Evolutionary conservation across 1,140 invertebrate species (phyloP).

Genomic region (Adoxophyes honmai): DNA sequence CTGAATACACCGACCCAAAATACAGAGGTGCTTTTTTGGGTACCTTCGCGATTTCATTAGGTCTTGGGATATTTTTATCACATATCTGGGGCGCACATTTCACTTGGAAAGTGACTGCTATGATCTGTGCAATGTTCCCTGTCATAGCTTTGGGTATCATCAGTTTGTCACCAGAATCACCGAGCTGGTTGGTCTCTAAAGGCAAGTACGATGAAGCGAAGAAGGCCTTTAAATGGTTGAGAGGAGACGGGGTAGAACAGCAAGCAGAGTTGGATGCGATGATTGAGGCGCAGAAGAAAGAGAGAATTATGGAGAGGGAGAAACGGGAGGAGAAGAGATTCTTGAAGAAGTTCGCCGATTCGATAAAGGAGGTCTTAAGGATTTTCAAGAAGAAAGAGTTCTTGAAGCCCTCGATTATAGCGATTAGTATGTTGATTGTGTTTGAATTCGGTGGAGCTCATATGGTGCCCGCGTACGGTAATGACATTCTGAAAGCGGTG

Average conservation of each 20-base stretch:
- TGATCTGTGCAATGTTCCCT: slow-evolving; percentile 56
- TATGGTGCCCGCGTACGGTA: slow-evolving; percentile 66
- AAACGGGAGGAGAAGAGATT: slow-evolving; percentile 24
- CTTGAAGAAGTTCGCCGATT: slow-evolving; percentile 34
- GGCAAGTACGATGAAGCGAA: slow-evolving; percentile 54
- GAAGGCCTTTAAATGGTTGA: slow-evolving; percentile 62
- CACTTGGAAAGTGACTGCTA: slow-evolving; percentile 63
- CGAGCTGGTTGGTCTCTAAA: slow-evolving; percentile 65
- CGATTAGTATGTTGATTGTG: slow-evolving; percentile 64
- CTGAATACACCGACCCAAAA: slow-evolving; percentile 65
- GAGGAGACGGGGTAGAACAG: slow-evolving; percentile 51
- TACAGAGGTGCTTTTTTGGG: slow-evolving; percentile 64
- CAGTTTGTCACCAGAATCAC: slow-evolving; percentile 63
- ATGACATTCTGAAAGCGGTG: slow-evolving; percentile 57
- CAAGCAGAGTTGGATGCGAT: slow-evolving; percentile 54
- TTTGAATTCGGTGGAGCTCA: slow-evolving; percentile 69
- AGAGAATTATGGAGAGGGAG: slow-evolving; percentile 28
- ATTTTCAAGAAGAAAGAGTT: slow-evolving; percentile 70
- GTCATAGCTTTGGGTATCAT: slow-evolving; percentile 61
- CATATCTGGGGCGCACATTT: slow-evolving; percentile 63
- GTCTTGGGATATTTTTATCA: slow-evolving; percentile 58
- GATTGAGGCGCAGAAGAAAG: slow-evolving; percentile 53
- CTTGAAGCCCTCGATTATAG: slow-evolving; percentile 63
- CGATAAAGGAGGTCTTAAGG: slow-evolving; percentile 45
- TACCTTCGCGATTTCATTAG: slow-evolving; percentile 64